Evolutionary conservation across 35 echinoderm and acorn worm species (phyloP).

Genomic region (Ophioderma brevispina): DNA sequence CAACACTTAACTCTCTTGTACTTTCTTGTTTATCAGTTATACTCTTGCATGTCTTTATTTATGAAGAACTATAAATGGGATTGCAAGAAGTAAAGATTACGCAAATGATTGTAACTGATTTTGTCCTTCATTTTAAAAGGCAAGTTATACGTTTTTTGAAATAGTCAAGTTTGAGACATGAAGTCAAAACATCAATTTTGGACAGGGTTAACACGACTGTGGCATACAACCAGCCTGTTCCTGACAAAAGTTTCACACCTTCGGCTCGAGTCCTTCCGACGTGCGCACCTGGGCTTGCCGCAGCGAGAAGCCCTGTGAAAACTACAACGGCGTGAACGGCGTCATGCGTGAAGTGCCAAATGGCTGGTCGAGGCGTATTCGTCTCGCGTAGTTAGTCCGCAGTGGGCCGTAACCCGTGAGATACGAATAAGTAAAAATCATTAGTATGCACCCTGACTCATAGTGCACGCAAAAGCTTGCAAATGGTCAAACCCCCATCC

Average conservation of each 20-base stretch:
- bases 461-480: neutral
- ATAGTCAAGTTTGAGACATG: neutral
- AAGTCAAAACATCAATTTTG: neutral
- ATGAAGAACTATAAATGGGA: no score
- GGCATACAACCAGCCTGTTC: neutral
- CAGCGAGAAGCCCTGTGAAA: neutral
- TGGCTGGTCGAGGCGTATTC: slow-evolving; percentile 8
- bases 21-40: no score
- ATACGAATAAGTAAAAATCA: slow-evolving; percentile 1
- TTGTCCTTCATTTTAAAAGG: no score
- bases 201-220: neutral
- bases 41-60: no score
- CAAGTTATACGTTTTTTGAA: neutral
- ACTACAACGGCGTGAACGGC: neutral
- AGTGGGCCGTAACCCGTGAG: neutral
- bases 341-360: slow-evolving; percentile 12
- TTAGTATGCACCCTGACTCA: neutral
- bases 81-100: no score
- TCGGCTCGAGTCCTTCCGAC: neutral
- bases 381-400: neutral
- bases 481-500: neutral
- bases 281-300: slow-evolving; percentile 9
- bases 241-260: slow-evolving; percentile 13
- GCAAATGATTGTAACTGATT: no score
- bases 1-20: no score